These are phyloP conservation scores for Blastobasis adustella DNA, from an alignment of 2,888 invertebrate species.

Conservation along the genomic window DNA sequence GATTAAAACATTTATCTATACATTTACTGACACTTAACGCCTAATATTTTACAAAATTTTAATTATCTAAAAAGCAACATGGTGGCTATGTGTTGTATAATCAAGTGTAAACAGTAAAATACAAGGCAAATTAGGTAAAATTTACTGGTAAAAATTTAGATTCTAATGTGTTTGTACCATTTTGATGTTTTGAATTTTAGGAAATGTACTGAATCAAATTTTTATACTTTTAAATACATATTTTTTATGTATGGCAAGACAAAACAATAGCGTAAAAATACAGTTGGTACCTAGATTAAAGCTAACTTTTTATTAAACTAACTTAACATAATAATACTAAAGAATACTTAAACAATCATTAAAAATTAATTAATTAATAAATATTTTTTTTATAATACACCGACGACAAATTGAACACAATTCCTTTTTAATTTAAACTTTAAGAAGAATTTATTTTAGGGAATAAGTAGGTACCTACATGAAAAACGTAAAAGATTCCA, in stretches of 20 bases:
- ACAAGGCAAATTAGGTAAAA: neutral
- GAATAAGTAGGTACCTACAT: too few relatives aligned
- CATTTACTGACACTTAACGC: slow-evolving; percentile 22
- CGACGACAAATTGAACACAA: too few relatives aligned
- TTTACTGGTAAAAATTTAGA: neutral
- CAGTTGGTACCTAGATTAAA: too few relatives aligned
- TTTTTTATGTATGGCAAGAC: neutral
- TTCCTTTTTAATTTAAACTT: too few relatives aligned
- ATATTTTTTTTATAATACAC: too few relatives aligned
- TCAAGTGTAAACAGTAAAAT: slow-evolving; percentile 3
- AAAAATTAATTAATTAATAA: too few relatives aligned
- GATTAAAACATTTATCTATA: slow-evolving; percentile 24
- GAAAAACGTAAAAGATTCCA: too few relatives aligned
- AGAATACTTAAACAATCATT: too few relatives aligned
- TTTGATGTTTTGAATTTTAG: neutral
- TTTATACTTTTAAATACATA: neutral
- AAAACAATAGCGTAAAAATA: neutral
- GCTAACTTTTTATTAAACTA: too few relatives aligned
- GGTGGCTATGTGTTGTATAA: slow-evolving; percentile 34
- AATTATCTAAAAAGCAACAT: slow-evolving; percentile 30
- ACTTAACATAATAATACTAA: too few relatives aligned
- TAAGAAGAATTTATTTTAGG: too few relatives aligned
- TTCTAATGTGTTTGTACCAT: neutral
- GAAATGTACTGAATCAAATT: neutral
- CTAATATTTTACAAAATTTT: slow-evolving; percentile 33